Conservation (phyloP, 2,797 vertebrate genomes). For the Anomalospiza imberbis region DNA sequence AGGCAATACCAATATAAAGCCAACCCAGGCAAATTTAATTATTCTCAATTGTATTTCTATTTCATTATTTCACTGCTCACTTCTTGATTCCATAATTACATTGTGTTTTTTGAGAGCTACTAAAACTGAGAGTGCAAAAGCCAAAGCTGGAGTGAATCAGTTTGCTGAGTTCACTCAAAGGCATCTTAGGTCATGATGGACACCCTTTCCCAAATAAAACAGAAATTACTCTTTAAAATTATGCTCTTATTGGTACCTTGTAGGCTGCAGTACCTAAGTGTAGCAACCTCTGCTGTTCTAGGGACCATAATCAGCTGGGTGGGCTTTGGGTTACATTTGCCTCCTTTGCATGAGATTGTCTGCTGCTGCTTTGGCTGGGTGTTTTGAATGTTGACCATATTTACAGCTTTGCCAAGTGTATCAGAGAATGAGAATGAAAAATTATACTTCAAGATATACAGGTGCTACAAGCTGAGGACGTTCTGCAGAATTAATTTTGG, state of each 20-base stretch:
- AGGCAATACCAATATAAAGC: not conserved
- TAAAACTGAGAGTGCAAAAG: not conserved
- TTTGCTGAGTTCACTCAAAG: not conserved
- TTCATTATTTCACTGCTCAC: not conserved
- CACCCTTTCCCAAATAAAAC: not conserved
- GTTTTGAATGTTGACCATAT: not conserved
- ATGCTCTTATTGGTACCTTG: accelerated
- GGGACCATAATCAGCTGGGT: not conserved
- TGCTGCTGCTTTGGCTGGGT: not conserved
- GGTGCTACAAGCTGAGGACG: not conserved
- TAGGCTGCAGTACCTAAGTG: not conserved
- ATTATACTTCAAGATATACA: not conserved
- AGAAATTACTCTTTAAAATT: not conserved
- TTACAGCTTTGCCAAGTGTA: not conserved
- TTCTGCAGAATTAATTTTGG: not conserved
- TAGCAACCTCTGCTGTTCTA: not conserved
- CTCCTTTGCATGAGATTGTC: not conserved
- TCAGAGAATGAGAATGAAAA: not conserved
- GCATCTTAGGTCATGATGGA: not conserved
- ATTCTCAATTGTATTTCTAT: not conserved
- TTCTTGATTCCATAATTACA: not conserved
- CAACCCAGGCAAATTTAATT: not conserved
- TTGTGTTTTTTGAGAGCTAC: not conserved
- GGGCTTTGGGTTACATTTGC: not conserved
- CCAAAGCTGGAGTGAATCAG: not conserved